Conservation (phyloP, 2,797 vertebrate species). For the Siniperca scherzeri region DNA sequence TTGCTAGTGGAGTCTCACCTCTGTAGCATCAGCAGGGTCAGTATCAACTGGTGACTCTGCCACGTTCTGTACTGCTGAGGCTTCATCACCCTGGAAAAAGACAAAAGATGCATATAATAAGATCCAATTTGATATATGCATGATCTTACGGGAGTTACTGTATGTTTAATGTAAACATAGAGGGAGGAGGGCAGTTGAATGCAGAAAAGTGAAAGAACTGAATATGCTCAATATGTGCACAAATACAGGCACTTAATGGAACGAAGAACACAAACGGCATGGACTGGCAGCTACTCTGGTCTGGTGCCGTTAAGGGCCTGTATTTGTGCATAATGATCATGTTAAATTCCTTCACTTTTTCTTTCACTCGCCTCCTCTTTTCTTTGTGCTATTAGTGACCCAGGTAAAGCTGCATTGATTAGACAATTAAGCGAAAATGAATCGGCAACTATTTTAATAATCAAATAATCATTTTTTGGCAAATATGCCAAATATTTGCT, state of each 20-base stretch:
- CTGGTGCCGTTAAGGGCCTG: no score
- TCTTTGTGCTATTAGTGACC: no score
- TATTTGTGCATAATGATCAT: background rate
- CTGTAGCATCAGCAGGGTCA: slow-evolving; percentile 65
- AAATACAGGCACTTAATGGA: background rate
- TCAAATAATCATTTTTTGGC: no score
- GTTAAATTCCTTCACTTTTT: background rate
- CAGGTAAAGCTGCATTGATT: no score
- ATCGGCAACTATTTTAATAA: no score
- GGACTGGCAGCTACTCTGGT: background rate
- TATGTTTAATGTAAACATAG: no score
- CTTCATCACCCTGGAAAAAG: slow-evolving; percentile 65
- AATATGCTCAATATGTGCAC: background rate
- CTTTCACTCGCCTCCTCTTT: no score
- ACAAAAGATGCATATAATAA: background rate
- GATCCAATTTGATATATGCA: background rate
- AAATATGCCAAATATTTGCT: no score
- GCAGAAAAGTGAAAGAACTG: background rate
- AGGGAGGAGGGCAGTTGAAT: background rate
- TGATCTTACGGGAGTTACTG: background rate
- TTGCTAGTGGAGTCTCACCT: slow-evolving; percentile 63
- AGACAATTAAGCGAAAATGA: no score
- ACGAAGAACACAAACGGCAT: no score
- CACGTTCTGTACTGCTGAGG: slow-evolving; percentile 47
- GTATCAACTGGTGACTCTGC: slow-evolving; percentile 72